A percentile compares a stretch with the other conserved stretches of the same genome.
Conservation (phyloP, 2,888 invertebrate species). For the Sesia apiformis region DNA sequence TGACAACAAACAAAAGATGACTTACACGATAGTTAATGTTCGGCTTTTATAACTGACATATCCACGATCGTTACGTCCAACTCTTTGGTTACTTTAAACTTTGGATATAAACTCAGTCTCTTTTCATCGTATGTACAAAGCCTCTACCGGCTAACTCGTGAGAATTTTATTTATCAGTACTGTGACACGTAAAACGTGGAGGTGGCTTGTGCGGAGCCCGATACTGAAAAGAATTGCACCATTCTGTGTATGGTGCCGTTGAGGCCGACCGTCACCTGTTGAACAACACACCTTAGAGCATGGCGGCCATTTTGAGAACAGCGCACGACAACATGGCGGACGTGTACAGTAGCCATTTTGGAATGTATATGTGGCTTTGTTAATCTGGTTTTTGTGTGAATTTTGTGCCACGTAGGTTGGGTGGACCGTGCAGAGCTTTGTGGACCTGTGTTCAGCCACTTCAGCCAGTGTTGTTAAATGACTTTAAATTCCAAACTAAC, state of each 20-base stretch:
- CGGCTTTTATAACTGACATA: slow-evolving; percentile 59
- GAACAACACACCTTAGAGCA: slow-evolving; percentile 70
- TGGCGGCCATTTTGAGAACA: slow-evolving; percentile 42
- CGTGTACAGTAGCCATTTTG: neutral
- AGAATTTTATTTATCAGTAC: slow-evolving; percentile 52
- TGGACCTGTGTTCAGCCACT: slow-evolving; percentile 6
- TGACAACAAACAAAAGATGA: slow-evolving; percentile 72
- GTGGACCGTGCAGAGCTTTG: slow-evolving; percentile 29
- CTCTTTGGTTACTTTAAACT: slow-evolving; percentile 62
- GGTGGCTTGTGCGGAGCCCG: slow-evolving; percentile 75
- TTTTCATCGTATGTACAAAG: slow-evolving; percentile 64
- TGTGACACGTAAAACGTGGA: slow-evolving; percentile 79
- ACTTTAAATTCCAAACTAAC: slow-evolving; percentile 26
- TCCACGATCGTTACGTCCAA: slow-evolving; percentile 40
- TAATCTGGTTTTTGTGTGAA: slow-evolving; percentile 4
- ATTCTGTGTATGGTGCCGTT: slow-evolving; percentile 77
- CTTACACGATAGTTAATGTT: slow-evolving; percentile 69
- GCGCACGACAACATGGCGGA: slow-evolving; percentile 20
- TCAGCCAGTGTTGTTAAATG: slow-evolving; percentile 38
- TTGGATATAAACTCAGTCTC: slow-evolving; percentile 69
- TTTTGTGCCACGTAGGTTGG: slow-evolving; percentile 16
- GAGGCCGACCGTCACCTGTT: slow-evolving; percentile 77
- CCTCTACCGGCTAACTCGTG: slow-evolving; percentile 33
- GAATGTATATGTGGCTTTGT: slow-evolving; percentile 2
- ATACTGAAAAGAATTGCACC: slow-evolving; percentile 78